Evolutionary conservation across 2,113 vertebrate genomes (phyloP).

Genomic region (Callocephalon fimbriatum): DNA sequence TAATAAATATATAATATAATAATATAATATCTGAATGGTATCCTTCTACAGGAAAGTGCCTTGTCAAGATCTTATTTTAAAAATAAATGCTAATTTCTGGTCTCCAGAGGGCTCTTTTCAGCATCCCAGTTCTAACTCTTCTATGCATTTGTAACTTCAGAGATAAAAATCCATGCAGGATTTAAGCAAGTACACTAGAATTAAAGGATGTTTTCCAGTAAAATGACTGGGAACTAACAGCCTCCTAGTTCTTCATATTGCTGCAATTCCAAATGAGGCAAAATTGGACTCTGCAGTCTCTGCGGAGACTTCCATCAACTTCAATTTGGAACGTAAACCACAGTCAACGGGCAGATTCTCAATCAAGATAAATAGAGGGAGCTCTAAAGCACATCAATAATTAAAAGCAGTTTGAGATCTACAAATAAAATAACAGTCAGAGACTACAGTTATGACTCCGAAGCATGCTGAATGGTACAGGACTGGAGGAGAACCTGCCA

Average conservation of each 20-base stretch:
- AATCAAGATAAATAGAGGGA: neutral
- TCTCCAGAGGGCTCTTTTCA: neutral
- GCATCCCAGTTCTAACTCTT: neutral
- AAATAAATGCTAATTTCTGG: neutral
- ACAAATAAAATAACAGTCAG: neutral
- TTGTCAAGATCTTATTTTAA: neutral
- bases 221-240: neutral
- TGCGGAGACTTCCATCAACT: neutral
- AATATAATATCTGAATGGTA: too few relatives aligned
- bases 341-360: neutral
- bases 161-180: neutral
- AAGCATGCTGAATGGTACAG: accelerated
- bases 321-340: neutral
- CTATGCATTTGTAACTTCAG: neutral
- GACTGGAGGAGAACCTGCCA: neutral
- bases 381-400: neutral
- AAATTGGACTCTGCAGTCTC: neutral
- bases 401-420: neutral
- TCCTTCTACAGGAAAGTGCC: neutral
- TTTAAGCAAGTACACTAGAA: neutral
- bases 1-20: too few relatives aligned
- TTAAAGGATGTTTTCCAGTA: neutral
- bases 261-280: neutral
- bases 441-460: accelerated
- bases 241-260: accelerated